Percentiles rank a stretch among this genome's conserved stretches.
phyloP scores from a whole-genome alignment of 92 coral and sea anemone genomes.

The Virgularia gustaviana region DNA sequence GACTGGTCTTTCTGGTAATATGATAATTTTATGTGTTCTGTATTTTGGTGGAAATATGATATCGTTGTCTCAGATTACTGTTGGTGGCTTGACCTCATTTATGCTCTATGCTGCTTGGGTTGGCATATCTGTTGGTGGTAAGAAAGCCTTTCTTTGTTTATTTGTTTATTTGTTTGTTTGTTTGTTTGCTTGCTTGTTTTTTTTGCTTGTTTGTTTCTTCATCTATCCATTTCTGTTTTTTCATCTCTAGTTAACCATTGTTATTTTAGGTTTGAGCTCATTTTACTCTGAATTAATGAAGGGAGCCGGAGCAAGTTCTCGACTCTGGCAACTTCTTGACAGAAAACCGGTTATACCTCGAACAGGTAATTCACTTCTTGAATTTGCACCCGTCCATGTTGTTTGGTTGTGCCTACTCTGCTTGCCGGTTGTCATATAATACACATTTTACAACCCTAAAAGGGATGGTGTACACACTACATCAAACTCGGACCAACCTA shows the following conservation, averaged over 20 bases:
- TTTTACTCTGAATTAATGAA: slow-evolving; percentile 96
- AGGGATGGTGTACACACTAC: too few species aligned
- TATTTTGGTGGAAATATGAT: slow-evolving; percentile 96
- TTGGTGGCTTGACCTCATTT: slow-evolving; percentile 92
- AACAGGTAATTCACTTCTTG: slow-evolving; percentile 50
- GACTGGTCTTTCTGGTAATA: slow-evolving; percentile 94
- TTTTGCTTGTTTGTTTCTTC: neutral
- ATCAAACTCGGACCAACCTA: too few species aligned
- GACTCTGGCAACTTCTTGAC: slow-evolving; percentile 88
- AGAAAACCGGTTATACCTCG: slow-evolving; percentile 74
- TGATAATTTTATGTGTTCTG: slow-evolving; percentile 72
- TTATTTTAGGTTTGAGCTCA: slow-evolving; percentile 87
- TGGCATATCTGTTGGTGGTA: slow-evolving; percentile 94
- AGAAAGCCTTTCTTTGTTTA: too few species aligned
- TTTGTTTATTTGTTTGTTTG: too few species aligned
- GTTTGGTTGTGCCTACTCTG: neutral
- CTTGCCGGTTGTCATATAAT: too few species aligned
- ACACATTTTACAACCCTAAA: too few species aligned
- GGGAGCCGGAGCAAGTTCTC: slow-evolving; percentile 85
- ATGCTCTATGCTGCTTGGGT: slow-evolving; percentile 97
- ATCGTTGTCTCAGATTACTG: slow-evolving; percentile 86
- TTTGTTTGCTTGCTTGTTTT: too few species aligned
- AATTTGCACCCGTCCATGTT: neutral
- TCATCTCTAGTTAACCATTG: neutral
- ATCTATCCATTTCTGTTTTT: neutral